A percentile compares a stretch with the other conserved stretches of the same genome.
These are phyloP conservation scores for Ploceus nigricollis DNA, from an alignment of 2,113 vertebrate genomes.

Conservation along the genomic window DNA sequence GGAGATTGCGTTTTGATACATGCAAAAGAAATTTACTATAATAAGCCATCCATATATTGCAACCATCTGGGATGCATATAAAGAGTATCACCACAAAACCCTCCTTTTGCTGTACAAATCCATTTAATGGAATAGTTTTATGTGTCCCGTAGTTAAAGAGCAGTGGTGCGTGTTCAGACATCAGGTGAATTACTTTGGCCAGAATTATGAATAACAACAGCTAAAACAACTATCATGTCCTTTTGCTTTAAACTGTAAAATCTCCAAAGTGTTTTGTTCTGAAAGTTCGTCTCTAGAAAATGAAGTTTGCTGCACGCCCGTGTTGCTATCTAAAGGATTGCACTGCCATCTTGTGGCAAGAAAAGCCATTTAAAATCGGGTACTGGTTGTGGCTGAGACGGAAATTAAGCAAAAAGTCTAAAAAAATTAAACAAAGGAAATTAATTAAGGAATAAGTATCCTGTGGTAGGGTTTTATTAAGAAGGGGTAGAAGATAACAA, in stretches of 20 bases:
- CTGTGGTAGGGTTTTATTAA: neutral
- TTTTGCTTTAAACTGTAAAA: neutral
- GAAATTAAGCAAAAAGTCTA: neutral
- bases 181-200: neutral
- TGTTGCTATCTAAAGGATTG: neutral
- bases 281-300: neutral
- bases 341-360: slow-evolving; percentile 60
- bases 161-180: neutral
- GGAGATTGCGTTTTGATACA: neutral
- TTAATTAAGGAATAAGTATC: neutral
- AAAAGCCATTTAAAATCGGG: neutral
- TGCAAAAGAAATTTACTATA: neutral
- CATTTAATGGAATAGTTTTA: neutral
- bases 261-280: neutral
- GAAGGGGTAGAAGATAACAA: neutral
- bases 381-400: neutral
- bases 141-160: neutral
- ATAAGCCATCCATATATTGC: neutral
- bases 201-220: neutral
- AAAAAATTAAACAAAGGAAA: neutral
- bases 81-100: neutral
- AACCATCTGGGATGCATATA: neutral
- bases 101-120: neutral
- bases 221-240: neutral
- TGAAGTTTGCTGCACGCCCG: fast-evolving